Evolutionary conservation across 1,140 invertebrate species (phyloP), one percentile per base, ranked within the genome.

Genomic region (Mya arenaria): DNA sequence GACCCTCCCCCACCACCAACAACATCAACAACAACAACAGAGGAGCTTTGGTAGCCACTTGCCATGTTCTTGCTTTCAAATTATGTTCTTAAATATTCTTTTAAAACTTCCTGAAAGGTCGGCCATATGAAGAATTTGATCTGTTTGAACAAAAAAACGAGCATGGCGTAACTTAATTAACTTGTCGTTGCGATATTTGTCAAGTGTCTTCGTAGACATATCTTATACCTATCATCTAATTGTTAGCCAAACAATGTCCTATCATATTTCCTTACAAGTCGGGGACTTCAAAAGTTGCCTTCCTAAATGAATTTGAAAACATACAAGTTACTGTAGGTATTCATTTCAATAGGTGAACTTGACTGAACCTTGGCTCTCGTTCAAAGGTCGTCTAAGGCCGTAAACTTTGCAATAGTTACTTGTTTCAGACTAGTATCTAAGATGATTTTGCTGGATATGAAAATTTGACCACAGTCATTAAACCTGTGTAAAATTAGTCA

Each of bases 61-160:
- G n/a, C n/a, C n/a, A n/a, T n/a, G n/a, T n/a, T n/a, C n/a, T n/a
- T n/a, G n/a, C n/a, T n/a, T n/a, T n/a, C n/a, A n/a, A n/a, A n/a
- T n/a, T n/a, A n/a, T n/a, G n/a, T n/a, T n/a, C n/a, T n/a, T n/a
- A n/a, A n/a, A n/a, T n/a, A n/a, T n/a, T n/a, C n/a, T n/a, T n/a
- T n/a, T n/a, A n/a, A n/a, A n/a, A n/a, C n/a, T n/a, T n/a, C n/a
- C n/a, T n/a, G n/a, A n/a, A n/a, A n/a, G n/a, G n/a, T n/a, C n/a
- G n/a, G n/a, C n/a, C n/a, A n/a, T n/a, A n/a, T n/a, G n/a, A n/a
- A 30, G 19, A 48, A 52, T 71, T n/a, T 30, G n/a, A 32, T 71
- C 48, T 71, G 32, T 71, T 52, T 71, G 41, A 30, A 71, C 68
- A 71, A 71, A n/a, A n/a, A n/a, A n/a, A n/a, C n/a, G n/a, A n/a